A percentile compares a stretch with the other conserved stretches of the same genome.
Conservation (phyloP, 2,797 vertebrate genomes). For the Parauchenoglanis punctatus region DNA sequence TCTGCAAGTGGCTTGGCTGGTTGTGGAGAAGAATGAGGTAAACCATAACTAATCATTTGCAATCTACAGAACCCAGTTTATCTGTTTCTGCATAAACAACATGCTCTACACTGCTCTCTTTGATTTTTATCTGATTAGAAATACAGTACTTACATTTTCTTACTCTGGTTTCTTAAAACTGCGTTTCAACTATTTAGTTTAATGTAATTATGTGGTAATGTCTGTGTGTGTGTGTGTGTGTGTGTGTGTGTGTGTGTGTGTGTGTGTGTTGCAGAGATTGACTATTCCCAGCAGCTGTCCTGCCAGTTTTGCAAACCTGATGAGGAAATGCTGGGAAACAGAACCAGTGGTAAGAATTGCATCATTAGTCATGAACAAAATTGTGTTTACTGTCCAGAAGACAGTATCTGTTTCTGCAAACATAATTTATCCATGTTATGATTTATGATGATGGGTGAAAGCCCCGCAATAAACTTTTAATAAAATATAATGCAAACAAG, state of each 20-base stretch:
- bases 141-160: background rate
- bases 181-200: too few relatives aligned
- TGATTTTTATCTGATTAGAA: slow-evolving; percentile 6
- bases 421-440: slow-evolving; percentile 1
- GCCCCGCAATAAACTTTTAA: background rate
- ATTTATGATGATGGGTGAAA: background rate
- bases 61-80: background rate
- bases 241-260: background rate
- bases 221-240: background rate
- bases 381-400: background rate
- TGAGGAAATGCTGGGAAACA: slow-evolving; percentile 90
- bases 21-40: slow-evolving; percentile 99
- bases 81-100: background rate
- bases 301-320: slow-evolving; percentile 89
- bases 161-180: background rate
- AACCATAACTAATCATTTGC: background rate
- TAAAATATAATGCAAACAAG: slow-evolving; percentile 6
- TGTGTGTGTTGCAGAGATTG: slow-evolving; percentile 83
- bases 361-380: background rate
- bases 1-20: slow-evolving; percentile 98
- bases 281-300: slow-evolving; percentile 97
- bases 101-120: background rate
- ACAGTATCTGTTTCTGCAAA: slow-evolving; percentile 1
- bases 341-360: slow-evolving; percentile 84
- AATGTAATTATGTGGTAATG: background rate